Conservation (phyloP, 2,113 vertebrate species). For the Meriones unguiculatus region DNA sequence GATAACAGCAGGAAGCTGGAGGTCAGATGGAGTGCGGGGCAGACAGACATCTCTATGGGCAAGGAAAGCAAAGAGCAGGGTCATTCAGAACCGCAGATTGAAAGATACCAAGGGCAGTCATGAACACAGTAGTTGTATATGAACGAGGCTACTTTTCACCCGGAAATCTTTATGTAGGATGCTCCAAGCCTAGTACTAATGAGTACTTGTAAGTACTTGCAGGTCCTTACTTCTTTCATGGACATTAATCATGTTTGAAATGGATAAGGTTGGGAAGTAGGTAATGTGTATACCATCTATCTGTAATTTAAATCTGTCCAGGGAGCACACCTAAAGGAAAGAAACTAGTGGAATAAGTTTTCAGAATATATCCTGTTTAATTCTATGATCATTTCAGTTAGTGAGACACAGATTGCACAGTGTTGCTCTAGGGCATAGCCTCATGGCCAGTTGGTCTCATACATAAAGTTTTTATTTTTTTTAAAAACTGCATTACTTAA, state of each 20-base stretch:
- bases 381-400: neutral
- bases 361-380: constrained; percentile 42
- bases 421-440: neutral
- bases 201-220: neutral
- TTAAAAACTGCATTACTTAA: neutral
- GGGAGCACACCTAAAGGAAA: constrained; percentile 13
- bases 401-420: neutral
- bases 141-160: neutral
- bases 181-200: neutral
- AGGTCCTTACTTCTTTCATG: neutral
- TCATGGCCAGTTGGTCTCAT: neutral
- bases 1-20: neutral
- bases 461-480: neutral
- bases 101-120: neutral
- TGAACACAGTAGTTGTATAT: neutral
- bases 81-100: neutral
- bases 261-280: neutral
- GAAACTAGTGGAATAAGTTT: constrained; percentile 22
- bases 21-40: neutral
- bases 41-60: neutral
- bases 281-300: neutral
- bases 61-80: neutral
- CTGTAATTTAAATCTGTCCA: constrained; percentile 23
- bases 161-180: neutral
- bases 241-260: neutral